Percentiles rank a stretch among this genome's conserved stretches.
Evolutionary conservation across 2,888 invertebrate genomes (phyloP).

Genomic region (Apamea crenata): DNA sequence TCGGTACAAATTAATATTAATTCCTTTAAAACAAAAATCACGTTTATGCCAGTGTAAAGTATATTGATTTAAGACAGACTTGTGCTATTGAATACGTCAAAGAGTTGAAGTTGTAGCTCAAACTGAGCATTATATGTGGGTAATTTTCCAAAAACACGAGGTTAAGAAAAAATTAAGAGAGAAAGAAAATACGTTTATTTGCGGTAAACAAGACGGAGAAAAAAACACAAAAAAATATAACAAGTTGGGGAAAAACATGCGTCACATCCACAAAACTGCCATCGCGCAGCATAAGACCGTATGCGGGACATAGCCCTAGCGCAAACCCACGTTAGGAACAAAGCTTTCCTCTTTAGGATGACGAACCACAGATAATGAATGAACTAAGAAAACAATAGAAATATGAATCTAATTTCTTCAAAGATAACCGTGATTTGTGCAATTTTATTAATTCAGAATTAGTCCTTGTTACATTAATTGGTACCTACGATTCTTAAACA

Average conservation of each 20-base stretch:
- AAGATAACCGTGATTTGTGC: conserved; percentile 2
- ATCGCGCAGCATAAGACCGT: too few species aligned
- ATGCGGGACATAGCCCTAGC: too few species aligned
- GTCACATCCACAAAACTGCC: too few species aligned
- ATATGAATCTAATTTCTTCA: not conserved
- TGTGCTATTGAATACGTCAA: not conserved
- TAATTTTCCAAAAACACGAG: not conserved
- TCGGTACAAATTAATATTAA: not conserved
- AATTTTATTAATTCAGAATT: conserved; percentile 12
- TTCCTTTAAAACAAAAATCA: not conserved
- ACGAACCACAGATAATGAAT: not conserved
- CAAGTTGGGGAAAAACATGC: too few species aligned
- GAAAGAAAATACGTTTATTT: too few species aligned
- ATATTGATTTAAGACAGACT: not conserved
- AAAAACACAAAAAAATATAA: too few species aligned
- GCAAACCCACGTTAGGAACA: not conserved
- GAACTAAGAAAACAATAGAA: not conserved
- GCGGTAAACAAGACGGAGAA: too few species aligned
- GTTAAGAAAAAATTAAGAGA: not conserved
- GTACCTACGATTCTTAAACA: not conserved
- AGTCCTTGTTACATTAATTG: not conserved
- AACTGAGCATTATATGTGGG: not conserved
- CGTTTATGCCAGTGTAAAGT: not conserved
- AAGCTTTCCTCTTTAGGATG: not conserved
- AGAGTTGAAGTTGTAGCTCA: not conserved